phyloP scores from a whole-genome alignment of 2,113 vertebrate species.

The Poeciliopsis retropinna region DNA sequence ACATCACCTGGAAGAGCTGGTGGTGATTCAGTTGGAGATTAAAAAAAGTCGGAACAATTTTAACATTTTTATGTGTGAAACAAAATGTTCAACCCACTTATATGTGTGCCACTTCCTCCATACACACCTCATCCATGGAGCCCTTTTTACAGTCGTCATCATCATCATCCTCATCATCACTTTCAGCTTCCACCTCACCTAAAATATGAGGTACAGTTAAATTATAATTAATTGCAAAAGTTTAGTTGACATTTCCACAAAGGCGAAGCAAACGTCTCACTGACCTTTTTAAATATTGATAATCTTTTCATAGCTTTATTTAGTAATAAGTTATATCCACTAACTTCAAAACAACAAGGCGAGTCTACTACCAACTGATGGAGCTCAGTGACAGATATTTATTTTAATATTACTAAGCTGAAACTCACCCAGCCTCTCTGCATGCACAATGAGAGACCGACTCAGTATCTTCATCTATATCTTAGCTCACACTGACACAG shows the following conservation, averaged over 20 bases:
- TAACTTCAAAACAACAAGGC: conserved; percentile 1
- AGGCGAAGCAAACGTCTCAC: neutral
- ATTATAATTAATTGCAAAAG: neutral
- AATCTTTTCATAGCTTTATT: neutral
- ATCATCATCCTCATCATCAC: conserved; percentile 94
- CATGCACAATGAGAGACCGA: conserved; percentile 38
- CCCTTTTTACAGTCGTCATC: conserved; percentile 97
- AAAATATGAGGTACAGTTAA: conserved; percentile 28
- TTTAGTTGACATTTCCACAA: neutral
- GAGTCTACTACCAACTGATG: neutral
- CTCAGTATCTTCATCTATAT: conserved; percentile 23
- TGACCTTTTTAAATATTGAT: neutral
- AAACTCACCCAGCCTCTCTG: conserved; percentile 2
- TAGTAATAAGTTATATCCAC: neutral
- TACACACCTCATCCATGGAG: conserved; percentile 93
- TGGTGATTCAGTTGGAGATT: neutral
- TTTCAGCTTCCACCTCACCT: conserved; percentile 95
- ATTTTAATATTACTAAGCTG: conserved; percentile 25
- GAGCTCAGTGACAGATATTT: conserved; percentile 12
- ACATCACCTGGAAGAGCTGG: neutral
- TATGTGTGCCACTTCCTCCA: neutral
- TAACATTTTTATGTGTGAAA: neutral
- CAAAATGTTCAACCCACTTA: neutral
- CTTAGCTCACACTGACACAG: conserved; percentile 36
- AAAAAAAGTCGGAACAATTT: neutral